phyloP scores from a whole-genome alignment of 2,797 vertebrate genomes.

The Melanotaenia nigrans region DNA sequence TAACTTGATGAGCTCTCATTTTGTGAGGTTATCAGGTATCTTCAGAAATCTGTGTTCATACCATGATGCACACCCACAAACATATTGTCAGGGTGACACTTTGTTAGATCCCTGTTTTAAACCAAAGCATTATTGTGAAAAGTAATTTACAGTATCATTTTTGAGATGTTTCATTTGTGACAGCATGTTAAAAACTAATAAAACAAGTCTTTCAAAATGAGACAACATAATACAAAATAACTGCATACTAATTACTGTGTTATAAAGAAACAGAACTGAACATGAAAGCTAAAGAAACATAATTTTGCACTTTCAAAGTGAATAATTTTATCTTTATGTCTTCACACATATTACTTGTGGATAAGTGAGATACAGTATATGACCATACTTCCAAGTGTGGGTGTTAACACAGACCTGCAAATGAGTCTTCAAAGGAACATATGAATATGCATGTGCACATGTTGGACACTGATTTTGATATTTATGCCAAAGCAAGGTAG shows the following conservation, averaged over 20 bases:
- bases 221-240: not conserved
- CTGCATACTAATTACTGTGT: not conserved
- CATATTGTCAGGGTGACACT: too few species aligned
- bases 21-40: not conserved
- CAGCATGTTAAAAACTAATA: not conserved
- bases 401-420: conserved; percentile 41
- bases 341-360: conserved; percentile 8
- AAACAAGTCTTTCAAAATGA: not conserved
- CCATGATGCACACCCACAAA: too few species aligned
- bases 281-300: not conserved
- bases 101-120: too few species aligned
- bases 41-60: not conserved
- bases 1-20: not conserved
- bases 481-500: conserved; percentile 31
- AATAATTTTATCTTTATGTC: conserved; percentile 17
- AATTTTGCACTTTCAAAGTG: not conserved
- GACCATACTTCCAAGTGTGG: conserved; percentile 37
- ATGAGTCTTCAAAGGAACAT: conserved; percentile 53
- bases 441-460: conserved; percentile 68
- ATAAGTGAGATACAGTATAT: conserved; percentile 36
- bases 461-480: conserved; percentile 38
- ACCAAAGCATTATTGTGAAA: too few species aligned
- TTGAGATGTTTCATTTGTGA: not conserved
- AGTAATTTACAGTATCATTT: not conserved
- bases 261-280: conserved; percentile 1